Evolutionary conservation across 2,888 invertebrate genomes (phyloP).

Genomic region (Ferdinandea cuprea): DNA sequence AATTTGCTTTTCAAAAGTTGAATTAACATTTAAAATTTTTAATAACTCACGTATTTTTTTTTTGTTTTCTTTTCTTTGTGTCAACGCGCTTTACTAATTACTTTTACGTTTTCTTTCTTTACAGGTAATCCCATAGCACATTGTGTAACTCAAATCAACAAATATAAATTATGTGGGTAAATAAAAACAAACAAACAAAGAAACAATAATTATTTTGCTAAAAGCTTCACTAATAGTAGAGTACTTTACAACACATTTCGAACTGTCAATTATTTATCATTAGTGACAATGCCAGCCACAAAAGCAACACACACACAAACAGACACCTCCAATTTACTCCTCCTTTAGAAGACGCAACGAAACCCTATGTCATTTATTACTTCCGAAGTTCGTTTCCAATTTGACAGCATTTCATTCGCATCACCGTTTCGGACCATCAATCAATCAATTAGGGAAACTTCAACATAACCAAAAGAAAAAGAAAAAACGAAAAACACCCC

Average conservation of each 20-base stretch:
- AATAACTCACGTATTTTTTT: too few species aligned
- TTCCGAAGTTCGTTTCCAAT: conserved; percentile 45
- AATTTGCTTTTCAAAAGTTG: too few species aligned
- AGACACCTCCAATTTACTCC: not conserved
- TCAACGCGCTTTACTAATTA: too few species aligned
- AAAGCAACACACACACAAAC: conserved; percentile 1
- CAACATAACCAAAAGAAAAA: conserved; percentile 9
- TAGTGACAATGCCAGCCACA: conserved; percentile 26
- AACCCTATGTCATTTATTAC: conserved; percentile 46
- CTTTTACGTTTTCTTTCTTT: not conserved
- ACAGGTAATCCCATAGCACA: conserved; percentile 24
- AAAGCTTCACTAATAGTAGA: not conserved
- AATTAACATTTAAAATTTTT: too few species aligned
- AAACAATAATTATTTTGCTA: conserved; percentile 2
- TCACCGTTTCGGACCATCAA: conserved; percentile 50
- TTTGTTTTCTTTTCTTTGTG: too few species aligned
- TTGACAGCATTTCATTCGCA: conserved; percentile 50
- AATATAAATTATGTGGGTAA: conserved; percentile 8
- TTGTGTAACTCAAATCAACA: not conserved
- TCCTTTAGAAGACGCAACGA: not conserved
- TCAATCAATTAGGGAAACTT: conserved; percentile 59
- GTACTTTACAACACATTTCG: conserved; percentile 12
- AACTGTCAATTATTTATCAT: conserved; percentile 51
- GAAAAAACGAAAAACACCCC: conserved; percentile 2
- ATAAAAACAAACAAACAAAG: conserved; percentile 1